These are phyloP conservation scores for Nomada lathburiana DNA, from an alignment of 2,888 invertebrate genomes.

Conservation along the genomic window DNA sequence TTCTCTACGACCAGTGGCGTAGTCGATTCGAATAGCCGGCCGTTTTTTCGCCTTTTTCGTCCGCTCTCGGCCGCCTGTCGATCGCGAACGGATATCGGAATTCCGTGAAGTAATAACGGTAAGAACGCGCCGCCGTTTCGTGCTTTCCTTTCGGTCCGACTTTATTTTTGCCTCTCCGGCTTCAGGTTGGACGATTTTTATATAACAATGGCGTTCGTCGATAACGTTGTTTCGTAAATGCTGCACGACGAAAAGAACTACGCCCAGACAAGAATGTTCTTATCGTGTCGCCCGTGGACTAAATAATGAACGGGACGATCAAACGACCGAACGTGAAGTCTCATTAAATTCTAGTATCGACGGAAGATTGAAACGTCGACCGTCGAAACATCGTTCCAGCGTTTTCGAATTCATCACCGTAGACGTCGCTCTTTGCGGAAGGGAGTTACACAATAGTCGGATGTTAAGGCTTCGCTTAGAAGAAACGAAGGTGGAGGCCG, in stretches of 20 bases:
- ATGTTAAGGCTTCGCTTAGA: slow-evolving; percentile 27
- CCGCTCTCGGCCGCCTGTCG: slow-evolving; percentile 23
- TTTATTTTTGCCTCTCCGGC: not conserved
- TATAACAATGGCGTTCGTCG: not conserved
- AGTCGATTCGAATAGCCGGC: slow-evolving; percentile 61
- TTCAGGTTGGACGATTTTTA: not conserved
- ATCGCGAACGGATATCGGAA: slow-evolving; percentile 38
- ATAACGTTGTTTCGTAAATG: no score
- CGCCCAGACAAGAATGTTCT: no score
- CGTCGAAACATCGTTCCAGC: slow-evolving; percentile 1
- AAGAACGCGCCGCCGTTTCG: slow-evolving; percentile 43
- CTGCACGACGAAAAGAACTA: no score
- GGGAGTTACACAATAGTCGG: slow-evolving; percentile 58
- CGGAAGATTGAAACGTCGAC: not conserved
- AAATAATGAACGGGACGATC: no score
- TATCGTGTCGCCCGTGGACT: no score
- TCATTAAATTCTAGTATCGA: not conserved
- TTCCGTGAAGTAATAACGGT: slow-evolving; percentile 42
- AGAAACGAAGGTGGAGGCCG: slow-evolving; percentile 47
- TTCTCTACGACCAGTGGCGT: slow-evolving; percentile 71
- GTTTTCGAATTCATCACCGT: slow-evolving; percentile 6
- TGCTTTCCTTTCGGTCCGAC: not conserved
- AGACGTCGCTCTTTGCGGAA: slow-evolving; percentile 44
- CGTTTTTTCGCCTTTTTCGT: slow-evolving; percentile 54
- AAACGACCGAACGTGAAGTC: not conserved